phyloP scores from a whole-genome alignment of 2,888 invertebrate genomes.

The Pomacea canaliculata region DNA sequence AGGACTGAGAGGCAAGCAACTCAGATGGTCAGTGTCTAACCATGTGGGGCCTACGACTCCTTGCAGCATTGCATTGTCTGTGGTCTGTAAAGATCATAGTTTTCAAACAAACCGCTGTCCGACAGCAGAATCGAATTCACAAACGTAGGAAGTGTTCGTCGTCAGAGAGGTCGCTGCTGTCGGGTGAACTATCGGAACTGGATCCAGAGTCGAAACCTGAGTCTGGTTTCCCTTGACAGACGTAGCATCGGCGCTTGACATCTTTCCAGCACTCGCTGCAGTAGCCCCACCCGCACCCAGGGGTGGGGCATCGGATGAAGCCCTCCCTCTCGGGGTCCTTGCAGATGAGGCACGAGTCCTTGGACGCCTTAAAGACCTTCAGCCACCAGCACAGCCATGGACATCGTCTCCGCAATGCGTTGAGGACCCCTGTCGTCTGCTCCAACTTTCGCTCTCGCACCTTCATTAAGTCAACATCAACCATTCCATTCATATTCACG shows the following conservation, averaged over 20 bases:
- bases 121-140: too few species aligned
- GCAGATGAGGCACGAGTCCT: constrained; percentile 52
- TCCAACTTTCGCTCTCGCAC: constrained; percentile 25
- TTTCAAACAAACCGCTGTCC: too few species aligned
- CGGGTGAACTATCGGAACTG: constrained; percentile 1
- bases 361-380: constrained; percentile 28
- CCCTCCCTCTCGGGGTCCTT: constrained; percentile 43
- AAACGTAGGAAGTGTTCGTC: constrained; percentile 9
- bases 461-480: neutral
- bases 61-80: too few species aligned
- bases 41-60: too few species aligned
- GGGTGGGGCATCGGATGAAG: constrained; percentile 45
- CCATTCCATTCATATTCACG: neutral
- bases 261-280: constrained; percentile 57
- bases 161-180: neutral
- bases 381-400: constrained; percentile 48
- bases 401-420: constrained; percentile 38
- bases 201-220: constrained; percentile 3
- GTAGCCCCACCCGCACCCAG: constrained; percentile 52
- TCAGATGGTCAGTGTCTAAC: too few species aligned
- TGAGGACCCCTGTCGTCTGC: constrained; percentile 38
- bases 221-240: constrained; percentile 10
- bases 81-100: too few species aligned
- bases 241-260: constrained; percentile 17
- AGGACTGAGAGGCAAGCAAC: too few species aligned